phyloP scores from a whole-genome alignment of 1,140 invertebrate genomes.

The Vanessa atalanta region DNA sequence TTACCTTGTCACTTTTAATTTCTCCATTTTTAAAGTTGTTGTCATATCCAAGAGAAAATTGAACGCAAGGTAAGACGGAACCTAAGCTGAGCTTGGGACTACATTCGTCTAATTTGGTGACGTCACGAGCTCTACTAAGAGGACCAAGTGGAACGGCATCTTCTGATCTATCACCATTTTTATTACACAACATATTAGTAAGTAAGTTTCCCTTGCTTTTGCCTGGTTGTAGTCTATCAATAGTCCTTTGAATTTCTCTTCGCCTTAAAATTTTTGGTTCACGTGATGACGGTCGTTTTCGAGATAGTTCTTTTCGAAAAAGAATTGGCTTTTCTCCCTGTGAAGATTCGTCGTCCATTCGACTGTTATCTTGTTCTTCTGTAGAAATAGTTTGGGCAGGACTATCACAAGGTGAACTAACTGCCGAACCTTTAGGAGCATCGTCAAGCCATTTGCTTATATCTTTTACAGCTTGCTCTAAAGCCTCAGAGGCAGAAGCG shows the following conservation, averaged over 20 bases:
- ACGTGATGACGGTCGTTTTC: slow-evolving; percentile 71
- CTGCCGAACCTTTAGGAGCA: slow-evolving; percentile 86
- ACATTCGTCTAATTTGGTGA: slow-evolving; percentile 82
- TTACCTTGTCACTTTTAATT: slow-evolving; percentile 68
- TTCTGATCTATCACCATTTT: slow-evolving; percentile 73
- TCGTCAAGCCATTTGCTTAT: slow-evolving; percentile 94
- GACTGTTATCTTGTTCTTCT: slow-evolving; percentile 73
- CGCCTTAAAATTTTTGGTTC: slow-evolving; percentile 81
- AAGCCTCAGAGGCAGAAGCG: slow-evolving; percentile 86
- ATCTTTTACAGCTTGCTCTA: slow-evolving; percentile 93
- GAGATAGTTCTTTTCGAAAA: slow-evolving; percentile 65
- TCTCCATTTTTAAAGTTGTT: slow-evolving; percentile 82
- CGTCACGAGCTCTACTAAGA: slow-evolving; percentile 80
- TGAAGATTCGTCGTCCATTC: slow-evolving; percentile 65
- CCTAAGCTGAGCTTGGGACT: slow-evolving; percentile 91
- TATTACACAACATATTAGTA: slow-evolving; percentile 76
- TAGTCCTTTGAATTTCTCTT: slow-evolving; percentile 89
- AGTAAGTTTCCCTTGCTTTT: slow-evolving; percentile 93
- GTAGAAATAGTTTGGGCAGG: slow-evolving; percentile 66
- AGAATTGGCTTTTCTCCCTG: slow-evolving; percentile 60
- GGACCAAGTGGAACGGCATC: slow-evolving; percentile 72
- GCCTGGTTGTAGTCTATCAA: slow-evolving; percentile 90
- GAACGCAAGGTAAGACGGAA: slow-evolving; percentile 86
- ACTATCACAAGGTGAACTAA: slow-evolving; percentile 85
- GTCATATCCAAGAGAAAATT: slow-evolving; percentile 82